Base-by-base conservation (phyloP, 2,888 invertebrate species). In the Drosophila buzzatii region DNA sequence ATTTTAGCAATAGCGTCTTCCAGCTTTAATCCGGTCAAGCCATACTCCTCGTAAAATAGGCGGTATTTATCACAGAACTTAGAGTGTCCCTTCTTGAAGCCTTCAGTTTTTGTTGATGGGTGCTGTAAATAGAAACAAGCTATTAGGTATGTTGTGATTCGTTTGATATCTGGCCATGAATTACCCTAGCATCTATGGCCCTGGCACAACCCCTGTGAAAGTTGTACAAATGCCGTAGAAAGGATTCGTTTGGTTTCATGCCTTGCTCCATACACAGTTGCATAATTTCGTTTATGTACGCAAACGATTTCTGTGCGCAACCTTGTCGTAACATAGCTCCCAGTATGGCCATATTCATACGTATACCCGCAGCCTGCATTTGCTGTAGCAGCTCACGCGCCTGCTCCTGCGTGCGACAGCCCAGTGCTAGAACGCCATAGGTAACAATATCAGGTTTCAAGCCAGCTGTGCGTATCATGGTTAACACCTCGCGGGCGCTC, bases 361-460 rank as follows among this genome's bases (percentile, higher is more conserved):
- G 94, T 59, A 96, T 94, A 67, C 95, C 94, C 70, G 95, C 94
- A 53, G 94, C 94, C 63, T 95, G 94, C 96, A 99, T 96, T 91
- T 96, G 95, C 41, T 93, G 91, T 0, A 98, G 89, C 10, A 98
- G 94, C 79, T 95, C 93, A 56, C 94, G 92, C 6, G 96, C 97
- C 82, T 95, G 94, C 37, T 94, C 94, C 78, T 94, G 94, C 7
- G 94, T 95, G 69, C 92, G 93, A 92, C 98, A 98, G 14, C 96
- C 95, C 85, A 98, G 92, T 0, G 98, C 96, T 69, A 99, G 92
- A 2, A 96, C 95, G 47, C 98, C 98, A 94, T 96, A 99, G 0
- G 98, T 98, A 82, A 97, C 94, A 79, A 98, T 94, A 92, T 98
- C 95, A 0, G 96, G 95, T 74, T 93, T 93, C 31, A 96, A 91